phyloP scores from a whole-genome alignment of 2,888 invertebrate genomes.

The Monopis laevigella region DNA sequence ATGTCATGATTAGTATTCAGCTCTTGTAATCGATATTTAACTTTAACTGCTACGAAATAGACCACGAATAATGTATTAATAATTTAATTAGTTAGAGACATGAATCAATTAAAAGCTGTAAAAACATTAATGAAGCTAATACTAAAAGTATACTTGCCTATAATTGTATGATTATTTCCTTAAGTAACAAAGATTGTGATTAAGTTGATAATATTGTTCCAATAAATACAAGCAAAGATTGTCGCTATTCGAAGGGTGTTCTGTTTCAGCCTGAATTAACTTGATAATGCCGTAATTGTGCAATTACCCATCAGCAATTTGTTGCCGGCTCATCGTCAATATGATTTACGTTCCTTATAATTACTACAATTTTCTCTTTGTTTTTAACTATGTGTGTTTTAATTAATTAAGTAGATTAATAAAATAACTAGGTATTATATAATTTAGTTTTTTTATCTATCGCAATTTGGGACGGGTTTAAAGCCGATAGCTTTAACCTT shows the following conservation, averaged over 20 bases:
- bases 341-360: slow-evolving; percentile 13
- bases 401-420: neutral
- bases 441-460: too few species aligned
- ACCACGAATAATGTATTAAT: slow-evolving; percentile 6
- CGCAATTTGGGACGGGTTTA: too few species aligned
- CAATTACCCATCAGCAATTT: slow-evolving; percentile 55
- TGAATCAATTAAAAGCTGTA: too few species aligned
- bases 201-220: too few species aligned
- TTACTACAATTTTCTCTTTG: slow-evolving; percentile 6
- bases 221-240: too few species aligned
- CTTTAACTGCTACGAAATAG: neutral
- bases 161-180: too few species aligned
- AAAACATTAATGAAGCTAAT: too few species aligned
- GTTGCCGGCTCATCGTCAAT: slow-evolving; percentile 25
- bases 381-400: neutral
- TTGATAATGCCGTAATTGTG: slow-evolving; percentile 60
- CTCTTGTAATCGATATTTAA: slow-evolving; percentile 6
- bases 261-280: slow-evolving; percentile 58
- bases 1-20: neutral
- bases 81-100: slow-evolving; percentile 4
- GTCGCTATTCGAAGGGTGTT: too few species aligned
- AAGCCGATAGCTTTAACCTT: too few species aligned
- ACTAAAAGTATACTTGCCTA: too few species aligned
- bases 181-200: too few species aligned
- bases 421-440: too few species aligned